Base-by-base conservation (phyloP, 2,113 vertebrate species). In the Boulengerochromis microlepis region DNA sequence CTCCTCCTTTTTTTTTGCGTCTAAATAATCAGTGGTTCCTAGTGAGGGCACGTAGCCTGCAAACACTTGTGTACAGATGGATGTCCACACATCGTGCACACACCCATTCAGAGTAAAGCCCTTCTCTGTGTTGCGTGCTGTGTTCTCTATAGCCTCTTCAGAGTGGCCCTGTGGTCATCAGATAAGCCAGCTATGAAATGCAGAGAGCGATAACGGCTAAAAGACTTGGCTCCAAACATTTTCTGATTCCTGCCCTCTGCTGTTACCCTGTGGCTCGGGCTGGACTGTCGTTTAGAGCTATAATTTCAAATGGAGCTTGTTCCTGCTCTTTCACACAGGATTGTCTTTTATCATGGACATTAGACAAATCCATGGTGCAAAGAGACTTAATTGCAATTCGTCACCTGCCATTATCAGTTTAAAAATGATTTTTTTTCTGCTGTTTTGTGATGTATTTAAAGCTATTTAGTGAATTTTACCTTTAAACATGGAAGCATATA, bases 151-250 rank as follows among this genome's bases (percentile, higher is more conserved):
- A 91, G 86, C 88, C 71, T 86, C 82, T 89, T 84, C 88, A 81
- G 29, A 57, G 61, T 19, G 78, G 45, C 84, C 85, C 84, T 3
- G 26, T 82, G 89, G 92, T 92, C 91, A 93, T 92, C 92, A 89
- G 94, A 94, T 94, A 94, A 92, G 81, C 76, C 80, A 13, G 2
- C 50, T 81, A 74, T 91, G 83, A 92, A 92, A 86, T 80, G 54
- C 86, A 87, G 53, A 85, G 40, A 80, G 83, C 3, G 90, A 93
- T 94, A 93, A 92, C 57, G 0, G 57, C 82, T 52, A 64, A 59
- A 84, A 91, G 87, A 87, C 86, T 92, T 86, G 54, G 88, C 87
- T 86, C 87, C 84, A 84, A 80, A 86, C 85, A 81, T 87, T 89
- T 90, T 90, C 64, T 22, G 74, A 71, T 83, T 87, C 53, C 50